Evolutionary conservation across 1,140 invertebrate species (phyloP).

Genomic region (Dendrolimus punctatus): DNA sequence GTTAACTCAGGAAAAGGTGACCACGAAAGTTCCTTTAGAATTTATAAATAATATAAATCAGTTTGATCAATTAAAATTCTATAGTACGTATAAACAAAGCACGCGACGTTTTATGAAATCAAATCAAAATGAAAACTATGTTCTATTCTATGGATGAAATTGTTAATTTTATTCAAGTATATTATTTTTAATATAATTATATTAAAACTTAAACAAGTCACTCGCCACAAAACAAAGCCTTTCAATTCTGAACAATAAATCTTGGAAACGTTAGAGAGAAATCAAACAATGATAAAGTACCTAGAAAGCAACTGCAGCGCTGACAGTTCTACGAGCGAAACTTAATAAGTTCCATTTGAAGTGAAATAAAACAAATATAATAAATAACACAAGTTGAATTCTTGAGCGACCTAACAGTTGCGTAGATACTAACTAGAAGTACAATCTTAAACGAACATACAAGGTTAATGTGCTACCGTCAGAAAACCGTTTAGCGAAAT

Average conservation of each 20-base stretch:
- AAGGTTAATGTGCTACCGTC: constrained; percentile 10
- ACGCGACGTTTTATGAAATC: constrained; percentile 1
- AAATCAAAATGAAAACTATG: not conserved
- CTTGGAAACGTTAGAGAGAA: constrained; percentile 13
- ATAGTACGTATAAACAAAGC: not conserved
- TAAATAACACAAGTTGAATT: constrained; percentile 15
- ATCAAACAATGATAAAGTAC: constrained; percentile 23
- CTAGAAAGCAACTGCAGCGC: constrained; percentile 13
- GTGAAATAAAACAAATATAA: constrained; percentile 16
- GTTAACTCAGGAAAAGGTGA: too few species aligned
- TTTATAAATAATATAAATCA: too few species aligned
- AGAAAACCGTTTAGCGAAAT: constrained; percentile 9
- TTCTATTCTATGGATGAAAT: too few species aligned
- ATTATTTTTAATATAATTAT: not conserved
- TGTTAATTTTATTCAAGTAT: too few species aligned
- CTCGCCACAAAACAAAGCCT: constrained; percentile 3
- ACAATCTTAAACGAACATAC: constrained; percentile 9
- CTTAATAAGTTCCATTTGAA: constrained; percentile 18
- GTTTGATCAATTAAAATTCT: not conserved
- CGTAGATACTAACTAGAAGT: constrained; percentile 16
- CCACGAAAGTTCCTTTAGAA: too few species aligned
- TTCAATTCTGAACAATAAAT: constrained; percentile 20
- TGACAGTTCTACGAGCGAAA: constrained; percentile 22
- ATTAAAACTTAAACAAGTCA: not conserved
- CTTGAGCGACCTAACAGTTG: constrained; percentile 13